Percentiles rank a stretch among this genome's conserved stretches.
phyloP scores from a whole-genome alignment of 2,113 vertebrate genomes.

The Gambusia affinis region DNA sequence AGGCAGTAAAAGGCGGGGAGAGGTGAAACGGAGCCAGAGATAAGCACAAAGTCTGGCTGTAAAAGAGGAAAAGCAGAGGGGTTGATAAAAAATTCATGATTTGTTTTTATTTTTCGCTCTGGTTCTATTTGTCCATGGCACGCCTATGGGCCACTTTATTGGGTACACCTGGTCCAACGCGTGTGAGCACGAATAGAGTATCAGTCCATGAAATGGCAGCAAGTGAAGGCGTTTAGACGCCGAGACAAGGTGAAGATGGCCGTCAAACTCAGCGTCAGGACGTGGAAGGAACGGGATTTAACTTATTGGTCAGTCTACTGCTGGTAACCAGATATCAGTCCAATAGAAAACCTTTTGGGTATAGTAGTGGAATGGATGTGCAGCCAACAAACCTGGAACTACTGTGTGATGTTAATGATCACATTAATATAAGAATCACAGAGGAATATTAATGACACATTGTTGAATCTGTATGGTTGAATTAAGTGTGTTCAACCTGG shows the following conservation, averaged over 20 bases:
- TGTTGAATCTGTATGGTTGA: too few relatives aligned
- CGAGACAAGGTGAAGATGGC: too few relatives aligned
- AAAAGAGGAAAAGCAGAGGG: neutral
- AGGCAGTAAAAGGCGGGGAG: slow-evolving; percentile 41
- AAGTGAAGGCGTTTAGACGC: neutral
- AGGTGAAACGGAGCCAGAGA: slow-evolving; percentile 51
- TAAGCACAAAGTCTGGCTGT: slow-evolving; percentile 36
- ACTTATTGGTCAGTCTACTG: neutral
- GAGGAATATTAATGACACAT: too few relatives aligned
- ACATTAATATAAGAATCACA: neutral
- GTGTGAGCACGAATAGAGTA: neutral
- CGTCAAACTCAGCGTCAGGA: too few relatives aligned
- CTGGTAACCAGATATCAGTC: neutral
- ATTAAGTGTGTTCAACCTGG: too few relatives aligned
- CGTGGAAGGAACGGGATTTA: neutral
- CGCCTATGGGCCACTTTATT: neutral
- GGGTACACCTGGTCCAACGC: neutral
- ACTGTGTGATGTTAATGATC: neutral
- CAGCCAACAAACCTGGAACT: too few relatives aligned
- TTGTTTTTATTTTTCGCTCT: slow-evolving; percentile 40
- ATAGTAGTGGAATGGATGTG: too few relatives aligned
- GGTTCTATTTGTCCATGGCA: slow-evolving; percentile 6
- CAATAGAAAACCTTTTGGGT: neutral
- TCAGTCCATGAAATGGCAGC: neutral
- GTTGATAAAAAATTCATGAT: slow-evolving; percentile 49